Base-by-base conservation (phyloP, 1,140 invertebrate genomes). In the Heliconius congener region DNA sequence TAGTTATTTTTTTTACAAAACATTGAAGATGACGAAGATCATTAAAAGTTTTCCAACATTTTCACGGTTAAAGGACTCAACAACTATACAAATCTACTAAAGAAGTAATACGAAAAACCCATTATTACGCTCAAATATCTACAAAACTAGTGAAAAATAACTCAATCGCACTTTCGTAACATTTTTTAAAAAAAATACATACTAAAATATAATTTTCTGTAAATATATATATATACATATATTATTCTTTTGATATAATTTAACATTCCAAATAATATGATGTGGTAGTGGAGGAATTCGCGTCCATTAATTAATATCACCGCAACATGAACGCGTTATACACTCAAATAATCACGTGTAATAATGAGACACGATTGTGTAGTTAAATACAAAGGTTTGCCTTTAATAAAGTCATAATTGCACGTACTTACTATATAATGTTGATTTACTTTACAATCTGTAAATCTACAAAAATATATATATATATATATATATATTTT, bases 301-400 rank as follows among this genome's bases (percentile, higher is more conserved):
- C 60, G 60, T 66, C 60, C 60, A 66, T 66, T 66, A 66, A 66
- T 66, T 66, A 66, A 66, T 66, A 66, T 66, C 11, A 66, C 60
- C 60, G 60, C 60, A 66, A 66, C 60, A 66, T 11, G 60, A 66
- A 66, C 27, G 60, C 60, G 23, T 66, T 66, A 66, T 66, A 66
- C 60, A 66, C 11, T 66, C 60, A 66, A 66, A 66, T 66, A 30
- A 66, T 66, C 60, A 66, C 60, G 27, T n/a, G 57, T 66, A 66
- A 11, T 66, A 66, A 27, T 66, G 23, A 66, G 23, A 66, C 23
- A 66, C 57, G 9, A 66, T 66, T 66, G 23, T 30, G 23, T 66
- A 57, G 19, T 66, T 66, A 66, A 66, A 27, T 66, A 66, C 23
- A 30, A 66, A 66, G 23, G 23, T 66, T 66, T 27, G 16, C 23